Conservation (phyloP, 2,113 vertebrate species). For the Numida meleagris region DNA sequence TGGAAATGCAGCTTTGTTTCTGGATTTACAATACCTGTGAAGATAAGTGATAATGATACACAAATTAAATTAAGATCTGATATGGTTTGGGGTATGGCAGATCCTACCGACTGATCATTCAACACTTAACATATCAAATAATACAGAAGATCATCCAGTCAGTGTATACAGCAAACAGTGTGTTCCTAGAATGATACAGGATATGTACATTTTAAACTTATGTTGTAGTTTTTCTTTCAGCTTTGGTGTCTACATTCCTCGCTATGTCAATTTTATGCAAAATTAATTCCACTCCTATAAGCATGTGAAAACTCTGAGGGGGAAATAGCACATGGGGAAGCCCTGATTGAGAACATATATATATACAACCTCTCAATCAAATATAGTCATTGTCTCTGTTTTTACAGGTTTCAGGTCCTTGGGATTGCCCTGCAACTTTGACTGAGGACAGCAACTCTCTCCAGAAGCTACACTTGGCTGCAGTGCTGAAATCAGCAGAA, state of each 20-base stretch:
- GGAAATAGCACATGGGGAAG: not conserved
- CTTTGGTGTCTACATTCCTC: not conserved
- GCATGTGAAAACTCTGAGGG: not conserved
- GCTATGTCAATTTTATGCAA: not conserved
- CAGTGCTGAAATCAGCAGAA: not conserved
- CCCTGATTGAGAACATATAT: not conserved
- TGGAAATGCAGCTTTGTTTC: not conserved
- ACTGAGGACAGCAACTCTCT: not conserved
- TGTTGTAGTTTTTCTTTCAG: not conserved
- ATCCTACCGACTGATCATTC: not conserved
- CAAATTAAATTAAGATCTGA: not conserved
- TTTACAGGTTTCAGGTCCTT: not conserved
- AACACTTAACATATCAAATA: not conserved
- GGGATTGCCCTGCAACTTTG: not conserved
- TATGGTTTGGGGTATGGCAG: not conserved
- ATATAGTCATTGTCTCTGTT: not conserved
- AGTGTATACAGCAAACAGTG: not conserved
- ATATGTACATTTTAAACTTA: not conserved
- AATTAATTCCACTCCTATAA: not conserved
- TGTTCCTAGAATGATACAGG: not conserved
- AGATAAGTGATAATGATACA: not conserved
- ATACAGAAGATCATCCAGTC: not conserved
- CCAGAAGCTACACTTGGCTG: not conserved
- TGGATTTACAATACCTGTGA: not conserved
- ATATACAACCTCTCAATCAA: not conserved